Evolutionary conservation across 2,797 vertebrate genomes (phyloP).

Genomic region (Cuniculus paca): DNA sequence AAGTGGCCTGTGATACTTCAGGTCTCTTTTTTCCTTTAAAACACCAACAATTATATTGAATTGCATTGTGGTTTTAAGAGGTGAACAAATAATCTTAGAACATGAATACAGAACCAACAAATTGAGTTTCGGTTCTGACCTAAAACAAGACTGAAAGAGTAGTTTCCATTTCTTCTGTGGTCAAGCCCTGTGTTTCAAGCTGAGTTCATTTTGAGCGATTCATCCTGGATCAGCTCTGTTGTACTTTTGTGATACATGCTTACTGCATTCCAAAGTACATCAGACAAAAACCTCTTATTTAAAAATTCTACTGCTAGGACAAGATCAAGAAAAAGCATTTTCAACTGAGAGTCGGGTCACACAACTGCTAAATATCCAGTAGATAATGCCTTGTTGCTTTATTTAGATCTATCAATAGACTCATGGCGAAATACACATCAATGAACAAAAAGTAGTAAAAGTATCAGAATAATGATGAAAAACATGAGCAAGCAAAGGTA

Average conservation of each 20-base stretch:
- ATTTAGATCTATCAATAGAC: neutral
- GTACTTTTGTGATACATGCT: neutral
- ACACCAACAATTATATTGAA: constrained; percentile 33
- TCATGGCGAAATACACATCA: neutral
- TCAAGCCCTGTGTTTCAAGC: constrained; percentile 1
- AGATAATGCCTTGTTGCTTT: neutral
- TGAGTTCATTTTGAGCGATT: constrained; percentile 51
- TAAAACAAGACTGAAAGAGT: constrained; percentile 34
- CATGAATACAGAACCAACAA: constrained; percentile 52
- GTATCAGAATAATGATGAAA: neutral
- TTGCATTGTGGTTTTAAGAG: neutral
- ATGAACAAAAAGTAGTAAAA: constrained; percentile 23
- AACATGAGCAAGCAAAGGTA: neutral
- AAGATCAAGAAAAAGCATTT: constrained; percentile 26
- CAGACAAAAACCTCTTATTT: constrained; percentile 49
- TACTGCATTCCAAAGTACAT: constrained; percentile 46
- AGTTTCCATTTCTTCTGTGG: constrained; percentile 30
- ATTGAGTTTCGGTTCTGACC: constrained; percentile 66
- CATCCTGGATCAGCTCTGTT: constrained; percentile 41
- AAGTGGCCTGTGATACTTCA: neutral
- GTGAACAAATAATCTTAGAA: constrained; percentile 52
- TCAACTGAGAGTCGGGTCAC: neutral
- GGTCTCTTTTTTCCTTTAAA: neutral
- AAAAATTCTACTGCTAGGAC: neutral
- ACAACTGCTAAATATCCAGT: neutral